These are phyloP conservation scores for Kryptopterus vitreolus DNA, from an alignment of 2,797 vertebrate species.

Conservation along the genomic window DNA sequence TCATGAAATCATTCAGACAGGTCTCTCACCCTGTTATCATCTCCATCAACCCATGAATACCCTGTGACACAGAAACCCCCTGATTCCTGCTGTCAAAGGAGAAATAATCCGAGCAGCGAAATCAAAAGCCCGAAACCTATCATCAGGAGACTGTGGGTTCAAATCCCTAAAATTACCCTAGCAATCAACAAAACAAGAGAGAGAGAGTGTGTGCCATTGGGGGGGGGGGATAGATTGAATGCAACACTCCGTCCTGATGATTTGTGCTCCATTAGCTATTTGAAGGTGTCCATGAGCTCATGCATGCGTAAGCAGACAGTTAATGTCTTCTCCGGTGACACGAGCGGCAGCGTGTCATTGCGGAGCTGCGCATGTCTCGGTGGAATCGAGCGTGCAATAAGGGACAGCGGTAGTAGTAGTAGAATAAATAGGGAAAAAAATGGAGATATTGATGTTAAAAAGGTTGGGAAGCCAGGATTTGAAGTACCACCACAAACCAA, in stretches of 20 bases:
- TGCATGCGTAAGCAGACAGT: not conserved
- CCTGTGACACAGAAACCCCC: not conserved
- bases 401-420: not conserved
- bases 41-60: not conserved
- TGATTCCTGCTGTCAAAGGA: not conserved
- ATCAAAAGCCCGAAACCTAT: not conserved
- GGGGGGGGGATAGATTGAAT: not conserved
- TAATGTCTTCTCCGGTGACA: not conserved
- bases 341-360: not conserved
- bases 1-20: not conserved
- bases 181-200: too few species aligned
- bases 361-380: not conserved
- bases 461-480: not conserved
- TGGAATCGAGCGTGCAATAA: not conserved
- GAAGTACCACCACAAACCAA: constrained; percentile 2
- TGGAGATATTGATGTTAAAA: not conserved
- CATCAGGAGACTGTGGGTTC: not conserved
- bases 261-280: not conserved
- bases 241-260: not conserved
- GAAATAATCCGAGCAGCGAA: not conserved
- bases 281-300: constrained; percentile 1
- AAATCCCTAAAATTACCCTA: not conserved
- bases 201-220: too few species aligned
- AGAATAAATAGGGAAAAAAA: not conserved
- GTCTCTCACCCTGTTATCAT: not conserved